A percentile compares a stretch with the other conserved stretches of the same genome.
Evolutionary conservation across 2,797 vertebrate genomes (phyloP).

Genomic region (Alauda arvensis): DNA sequence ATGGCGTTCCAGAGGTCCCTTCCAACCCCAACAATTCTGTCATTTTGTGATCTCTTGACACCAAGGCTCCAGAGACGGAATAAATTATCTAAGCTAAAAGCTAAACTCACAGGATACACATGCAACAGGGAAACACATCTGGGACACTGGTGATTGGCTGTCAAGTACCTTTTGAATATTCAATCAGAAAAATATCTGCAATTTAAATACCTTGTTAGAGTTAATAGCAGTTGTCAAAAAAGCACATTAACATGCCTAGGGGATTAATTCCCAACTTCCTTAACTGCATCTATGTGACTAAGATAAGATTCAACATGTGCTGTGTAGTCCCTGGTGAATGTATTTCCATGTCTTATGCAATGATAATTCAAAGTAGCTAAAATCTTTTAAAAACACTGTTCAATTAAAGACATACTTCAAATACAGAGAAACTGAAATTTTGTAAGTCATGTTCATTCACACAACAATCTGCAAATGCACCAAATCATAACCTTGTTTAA

Average conservation of each 20-base stretch:
- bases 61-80: background rate
- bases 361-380: background rate
- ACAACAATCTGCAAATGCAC: background rate
- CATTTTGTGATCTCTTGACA: background rate
- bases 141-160: background rate
- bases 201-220: constrained; percentile 68
- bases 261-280: constrained; percentile 61
- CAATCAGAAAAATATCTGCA: constrained; percentile 59
- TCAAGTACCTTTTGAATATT: constrained; percentile 64
- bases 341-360: constrained; percentile 19
- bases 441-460: background rate
- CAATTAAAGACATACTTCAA: constrained; percentile 4
- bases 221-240: constrained; percentile 68
- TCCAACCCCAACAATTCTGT: fast-evolving
- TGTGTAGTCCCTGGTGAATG: background rate
- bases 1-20: background rate
- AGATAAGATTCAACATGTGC: constrained; percentile 20
- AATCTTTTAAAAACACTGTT: background rate
- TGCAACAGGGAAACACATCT: background rate
- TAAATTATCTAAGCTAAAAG: background rate
- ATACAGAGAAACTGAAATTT: background rate
- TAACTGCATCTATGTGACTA: constrained; percentile 31
- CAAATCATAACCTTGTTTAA: background rate
- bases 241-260: constrained; percentile 49
- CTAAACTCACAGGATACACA: background rate